A percentile compares a stretch with the other conserved stretches of the same genome.
These are phyloP conservation scores for Uropetala carovei DNA, from an alignment of 2,888 invertebrate genomes.

Conservation along the genomic window DNA sequence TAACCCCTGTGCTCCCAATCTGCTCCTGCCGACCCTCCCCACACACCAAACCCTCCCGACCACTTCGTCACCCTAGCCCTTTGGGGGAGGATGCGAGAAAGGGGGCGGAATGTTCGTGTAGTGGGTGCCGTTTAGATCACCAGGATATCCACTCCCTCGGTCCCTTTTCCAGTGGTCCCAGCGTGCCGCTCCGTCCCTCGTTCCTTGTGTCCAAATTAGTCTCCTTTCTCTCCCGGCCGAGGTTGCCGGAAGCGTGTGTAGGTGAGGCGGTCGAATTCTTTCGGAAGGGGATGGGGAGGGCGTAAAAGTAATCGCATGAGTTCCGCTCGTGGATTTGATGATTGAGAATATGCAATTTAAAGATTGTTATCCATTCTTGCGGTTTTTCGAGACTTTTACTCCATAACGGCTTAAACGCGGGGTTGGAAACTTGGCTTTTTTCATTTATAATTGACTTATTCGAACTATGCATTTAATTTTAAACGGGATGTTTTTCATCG, in stretches of 20 bases:
- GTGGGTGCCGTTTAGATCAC: constrained; percentile 57
- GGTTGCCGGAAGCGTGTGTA: neutral
- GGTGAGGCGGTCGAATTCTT: neutral
- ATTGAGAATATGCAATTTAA: neutral
- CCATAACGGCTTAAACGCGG: too few relatives aligned
- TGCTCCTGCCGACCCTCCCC: neutral
- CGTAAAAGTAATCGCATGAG: neutral
- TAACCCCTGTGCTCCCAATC: constrained; percentile 15
- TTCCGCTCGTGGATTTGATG: neutral
- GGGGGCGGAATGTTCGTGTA: neutral
- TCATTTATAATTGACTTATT: too few relatives aligned
- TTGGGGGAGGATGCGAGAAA: neutral
- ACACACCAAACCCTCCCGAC: neutral
- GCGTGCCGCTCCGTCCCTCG: neutral
- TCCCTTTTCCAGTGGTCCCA: neutral
- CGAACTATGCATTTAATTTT: too few relatives aligned
- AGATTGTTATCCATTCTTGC: too few relatives aligned
- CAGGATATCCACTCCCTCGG: constrained; percentile 26
- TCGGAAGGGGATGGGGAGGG: neutral
- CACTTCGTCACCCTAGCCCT: neutral
- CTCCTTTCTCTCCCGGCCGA: neutral
- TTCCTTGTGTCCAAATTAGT: constrained; percentile 15
- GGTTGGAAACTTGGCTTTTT: too few relatives aligned
- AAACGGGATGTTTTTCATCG: too few relatives aligned
- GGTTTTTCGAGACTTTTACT: too few relatives aligned